A percentile compares a stretch with the other conserved stretches of the same genome.
Conservation (phyloP, 2,113 vertebrate genomes). For the Heterocephalus glaber region DNA sequence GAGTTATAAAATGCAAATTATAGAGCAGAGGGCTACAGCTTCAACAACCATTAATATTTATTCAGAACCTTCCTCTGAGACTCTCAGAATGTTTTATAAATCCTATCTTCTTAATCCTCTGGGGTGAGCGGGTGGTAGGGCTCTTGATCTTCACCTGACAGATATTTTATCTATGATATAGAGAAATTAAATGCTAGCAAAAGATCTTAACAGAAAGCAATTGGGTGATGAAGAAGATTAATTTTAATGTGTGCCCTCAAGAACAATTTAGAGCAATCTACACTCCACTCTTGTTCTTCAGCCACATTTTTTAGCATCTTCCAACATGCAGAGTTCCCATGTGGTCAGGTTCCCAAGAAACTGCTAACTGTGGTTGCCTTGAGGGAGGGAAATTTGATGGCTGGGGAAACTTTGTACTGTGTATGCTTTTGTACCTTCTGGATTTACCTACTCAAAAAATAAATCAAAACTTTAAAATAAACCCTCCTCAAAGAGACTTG, state of each 20-base stretch:
- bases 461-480: background rate
- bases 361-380: background rate
- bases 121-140: background rate
- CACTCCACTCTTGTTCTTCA: background rate
- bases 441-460: background rate
- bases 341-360: constrained; percentile 31
- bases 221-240: constrained; percentile 27
- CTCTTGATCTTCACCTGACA: constrained; percentile 53
- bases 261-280: background rate
- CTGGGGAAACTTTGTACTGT: background rate
- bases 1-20: constrained; percentile 17
- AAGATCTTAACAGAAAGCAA: constrained; percentile 57
- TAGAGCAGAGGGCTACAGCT: background rate
- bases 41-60: background rate
- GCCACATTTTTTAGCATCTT: constrained; percentile 23
- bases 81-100: constrained; percentile 37
- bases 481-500: background rate
- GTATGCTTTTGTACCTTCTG: background rate
- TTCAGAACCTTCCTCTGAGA: constrained; percentile 17
- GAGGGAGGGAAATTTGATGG: background rate
- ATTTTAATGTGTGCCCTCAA: constrained; percentile 15
- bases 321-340: background rate
- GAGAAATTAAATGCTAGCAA: constrained; percentile 48
- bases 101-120: background rate
- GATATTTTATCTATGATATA: constrained; percentile 15